Base-by-base conservation (phyloP, 2,113 vertebrate species). In the Strigops habroptila region DNA sequence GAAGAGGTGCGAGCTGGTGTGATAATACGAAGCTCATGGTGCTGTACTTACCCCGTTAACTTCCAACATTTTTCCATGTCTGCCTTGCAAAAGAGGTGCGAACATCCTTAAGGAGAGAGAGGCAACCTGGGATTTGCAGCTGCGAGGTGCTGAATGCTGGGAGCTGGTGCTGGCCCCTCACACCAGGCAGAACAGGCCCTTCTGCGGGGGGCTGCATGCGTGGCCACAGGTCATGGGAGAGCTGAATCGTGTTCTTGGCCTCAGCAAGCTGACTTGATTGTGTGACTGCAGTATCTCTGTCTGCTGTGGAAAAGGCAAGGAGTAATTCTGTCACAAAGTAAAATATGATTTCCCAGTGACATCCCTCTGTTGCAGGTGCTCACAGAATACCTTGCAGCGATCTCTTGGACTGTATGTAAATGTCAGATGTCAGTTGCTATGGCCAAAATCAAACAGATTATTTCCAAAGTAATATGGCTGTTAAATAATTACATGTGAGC, bases 191-290 rank as follows among this genome's bases (percentile, higher is more conserved):
- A 39, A 69, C 31, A 27, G 22, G 27, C 44, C n/a, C 31, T 59
- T 77, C 16, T 11, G 37, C 33, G 5, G 46, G 39, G 65, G 10
- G 16, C n/a, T 69, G 75, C 41, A 7, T 2, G 0, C 3, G 2
- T 1, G 9, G 62, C 41, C 1, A 1, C 1, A 1, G 19, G 6
- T 81, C 49, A 15, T 0, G 0, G 18, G 44, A 46, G 59, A 64
- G 62, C 60, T 74, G 64, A 31, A n/a, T 16, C 21, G n/a, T 4
- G 2, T 8, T 75, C 55, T 24, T 65, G 78, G 33, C 35, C 33
- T 76, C 78, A 57, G 63, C 53, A 64, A 31, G 53, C n/a, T 77
- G 91, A 14, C 46, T 53, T 6, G 0, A 2, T 43, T 67, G 48
- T 28, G 33, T 52, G 55, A 37, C 39, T 53, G 44, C 51, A 43